Base-by-base conservation (phyloP, 2,888 invertebrate species). In the Plemyria rubiginata region DNA sequence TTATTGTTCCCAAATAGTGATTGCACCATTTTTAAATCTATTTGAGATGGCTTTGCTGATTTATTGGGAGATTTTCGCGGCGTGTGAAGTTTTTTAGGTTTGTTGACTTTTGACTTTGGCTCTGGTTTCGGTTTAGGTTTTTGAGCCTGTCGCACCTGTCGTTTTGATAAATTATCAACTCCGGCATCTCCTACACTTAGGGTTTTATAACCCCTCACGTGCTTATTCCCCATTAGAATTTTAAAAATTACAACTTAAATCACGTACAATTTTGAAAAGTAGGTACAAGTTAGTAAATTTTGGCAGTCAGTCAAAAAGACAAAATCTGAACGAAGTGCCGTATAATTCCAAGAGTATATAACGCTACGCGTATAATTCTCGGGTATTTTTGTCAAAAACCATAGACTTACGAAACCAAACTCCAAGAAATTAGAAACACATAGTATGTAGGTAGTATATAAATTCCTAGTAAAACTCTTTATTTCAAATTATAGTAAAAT, bases 11-110 rank as follows among this genome's bases (percentile, higher is more conserved):
- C 51, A 29, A 59, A 48, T 22, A 63, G 4, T 22, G 54, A 59
- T 22, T 59, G 50, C 6, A 56, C 32, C 15, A 48, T 60, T 29
- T 56, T 55, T 38, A 61, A 7, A 41, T 41, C 59, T 28, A 16
- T 9, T 9, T 52, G 13, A n/a, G 54, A 51, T n/a, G 40, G 32
- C 11, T 63, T 59, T 48, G 48, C 59, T 15, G 59, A 15, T 55
- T 55, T 63, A 22, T 13, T 29, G 48, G 53, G 50, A 60, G 45
- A 38, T 68, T 70, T 74, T 55, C 55, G 70, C 53, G 46, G 32
- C 28, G 38, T 66, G 53, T 57, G 75, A 22, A 46, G 4, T 64
- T 71, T 76, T 54, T 60, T 71, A 56, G 51, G 59, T 62, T 54
- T 65, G 51, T 46, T 60, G 52, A 11, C 49, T 54, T 59, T 56